phyloP scores from a whole-genome alignment of 2,113 vertebrate species.

The Panthera tigris region DNA sequence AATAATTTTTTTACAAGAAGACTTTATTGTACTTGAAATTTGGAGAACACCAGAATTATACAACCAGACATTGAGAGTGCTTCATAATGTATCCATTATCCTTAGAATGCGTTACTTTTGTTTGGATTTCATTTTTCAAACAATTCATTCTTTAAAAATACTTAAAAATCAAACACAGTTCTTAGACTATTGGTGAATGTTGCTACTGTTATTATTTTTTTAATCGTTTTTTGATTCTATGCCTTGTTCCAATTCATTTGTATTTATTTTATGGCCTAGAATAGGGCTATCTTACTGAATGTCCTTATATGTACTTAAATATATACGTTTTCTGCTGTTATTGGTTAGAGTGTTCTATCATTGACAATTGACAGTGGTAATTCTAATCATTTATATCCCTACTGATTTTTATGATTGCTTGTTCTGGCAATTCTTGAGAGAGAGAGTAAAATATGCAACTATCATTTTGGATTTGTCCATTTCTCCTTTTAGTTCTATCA shows the following conservation, averaged over 20 bases:
- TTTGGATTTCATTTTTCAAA: constrained; percentile 9
- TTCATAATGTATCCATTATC: not conserved
- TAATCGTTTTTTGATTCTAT: not conserved
- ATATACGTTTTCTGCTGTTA: not conserved
- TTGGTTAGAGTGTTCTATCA: not conserved
- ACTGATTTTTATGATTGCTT: not conserved
- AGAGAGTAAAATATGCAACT: not conserved
- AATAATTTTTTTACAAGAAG: constrained; percentile 45
- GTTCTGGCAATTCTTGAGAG: not conserved
- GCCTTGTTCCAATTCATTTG: not conserved
- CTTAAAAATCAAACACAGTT: not conserved
- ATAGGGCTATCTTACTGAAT: not conserved
- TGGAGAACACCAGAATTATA: not conserved
- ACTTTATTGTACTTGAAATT: not conserved
- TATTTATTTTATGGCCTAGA: not conserved
- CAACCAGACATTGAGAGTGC: not conserved
- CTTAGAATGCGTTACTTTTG: not conserved
- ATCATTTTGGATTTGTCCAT: not conserved
- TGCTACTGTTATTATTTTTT: not conserved
- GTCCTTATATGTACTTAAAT: not conserved
- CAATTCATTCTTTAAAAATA: not conserved
- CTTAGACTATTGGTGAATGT: not conserved
- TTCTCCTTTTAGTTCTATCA: not conserved
- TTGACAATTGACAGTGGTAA: not conserved
- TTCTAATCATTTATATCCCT: not conserved